Percentiles rank a stretch among this genome's conserved stretches.
These are phyloP conservation scores for Eupithecia insigniata DNA, from an alignment of 2,888 invertebrate genomes.

Conservation along the genomic window DNA sequence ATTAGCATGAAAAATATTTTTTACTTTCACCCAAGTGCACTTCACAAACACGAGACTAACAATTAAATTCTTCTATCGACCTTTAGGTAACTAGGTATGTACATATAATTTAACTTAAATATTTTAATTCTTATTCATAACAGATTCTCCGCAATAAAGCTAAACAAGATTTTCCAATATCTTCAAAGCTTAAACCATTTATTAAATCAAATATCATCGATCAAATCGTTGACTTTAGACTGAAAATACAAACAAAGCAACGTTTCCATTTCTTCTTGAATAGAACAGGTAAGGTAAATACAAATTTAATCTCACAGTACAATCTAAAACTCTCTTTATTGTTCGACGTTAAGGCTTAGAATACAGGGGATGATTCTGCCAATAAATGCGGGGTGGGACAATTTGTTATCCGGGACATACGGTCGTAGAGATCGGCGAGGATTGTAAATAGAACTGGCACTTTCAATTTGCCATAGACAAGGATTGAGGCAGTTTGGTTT, in stretches of 20 bases:
- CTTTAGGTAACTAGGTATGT: not conserved
- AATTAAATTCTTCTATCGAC: not conserved
- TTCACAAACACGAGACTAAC: not conserved
- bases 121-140: not conserved
- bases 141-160: not conserved
- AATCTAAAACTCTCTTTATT: conserved; percentile 40
- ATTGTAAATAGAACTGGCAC: conserved; percentile 29
- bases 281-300: conserved; percentile 44
- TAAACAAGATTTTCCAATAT: not conserved
- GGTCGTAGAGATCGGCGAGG: conserved; percentile 46
- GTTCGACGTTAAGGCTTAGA: conserved; percentile 35
- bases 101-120: not conserved
- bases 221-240: conserved; percentile 44
- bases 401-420: conserved; percentile 64
- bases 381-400: conserved; percentile 64
- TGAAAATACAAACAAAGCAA: conserved; percentile 42
- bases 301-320: conserved; percentile 42
- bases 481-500: conserved; percentile 19
- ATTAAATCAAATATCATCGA: conserved; percentile 40
- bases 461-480: conserved; percentile 37
- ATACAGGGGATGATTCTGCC: conserved; percentile 48
- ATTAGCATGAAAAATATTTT: no score
- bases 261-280: conserved; percentile 47
- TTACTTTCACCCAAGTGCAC: no score
- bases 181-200: conserved; percentile 8